A percentile compares a stretch with the other conserved stretches of the same genome.
Conservation (phyloP, 2,113 vertebrate species). For the Eretmochelys imbricata region DNA sequence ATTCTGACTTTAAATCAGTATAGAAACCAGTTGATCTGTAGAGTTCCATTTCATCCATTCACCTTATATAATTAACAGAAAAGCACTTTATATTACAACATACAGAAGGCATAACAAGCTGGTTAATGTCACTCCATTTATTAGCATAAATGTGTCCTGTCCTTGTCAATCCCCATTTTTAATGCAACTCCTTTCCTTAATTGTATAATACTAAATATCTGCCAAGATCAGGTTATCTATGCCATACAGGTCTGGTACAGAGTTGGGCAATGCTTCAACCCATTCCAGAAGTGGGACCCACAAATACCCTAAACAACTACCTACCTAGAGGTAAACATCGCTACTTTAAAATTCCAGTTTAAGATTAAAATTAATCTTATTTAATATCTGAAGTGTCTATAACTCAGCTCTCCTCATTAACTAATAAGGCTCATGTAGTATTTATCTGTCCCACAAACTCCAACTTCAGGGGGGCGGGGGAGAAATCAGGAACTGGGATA, state of each 20-base stretch:
- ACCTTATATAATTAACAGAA: background rate
- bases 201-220: background rate
- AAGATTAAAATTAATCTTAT: background rate
- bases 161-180: background rate
- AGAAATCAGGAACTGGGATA: background rate
- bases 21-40: background rate
- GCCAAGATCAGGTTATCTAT: background rate
- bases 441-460: background rate
- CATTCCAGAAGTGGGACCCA: background rate
- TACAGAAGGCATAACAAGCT: background rate
- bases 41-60: background rate
- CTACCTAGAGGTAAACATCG: constrained; percentile 50
- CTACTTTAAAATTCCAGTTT: background rate
- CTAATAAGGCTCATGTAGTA: background rate
- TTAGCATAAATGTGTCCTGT: background rate
- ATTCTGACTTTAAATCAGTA: background rate
- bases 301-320: background rate
- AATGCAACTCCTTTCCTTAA: background rate
- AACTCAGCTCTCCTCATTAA: background rate
- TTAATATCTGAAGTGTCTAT: background rate
- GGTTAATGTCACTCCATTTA: background rate
- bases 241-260: background rate
- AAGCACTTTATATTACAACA: background rate
- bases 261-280: background rate
- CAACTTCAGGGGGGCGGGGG: background rate